Base-by-base conservation (phyloP, 2,113 vertebrate genomes). In the Xyrauchen texanus region DNA sequence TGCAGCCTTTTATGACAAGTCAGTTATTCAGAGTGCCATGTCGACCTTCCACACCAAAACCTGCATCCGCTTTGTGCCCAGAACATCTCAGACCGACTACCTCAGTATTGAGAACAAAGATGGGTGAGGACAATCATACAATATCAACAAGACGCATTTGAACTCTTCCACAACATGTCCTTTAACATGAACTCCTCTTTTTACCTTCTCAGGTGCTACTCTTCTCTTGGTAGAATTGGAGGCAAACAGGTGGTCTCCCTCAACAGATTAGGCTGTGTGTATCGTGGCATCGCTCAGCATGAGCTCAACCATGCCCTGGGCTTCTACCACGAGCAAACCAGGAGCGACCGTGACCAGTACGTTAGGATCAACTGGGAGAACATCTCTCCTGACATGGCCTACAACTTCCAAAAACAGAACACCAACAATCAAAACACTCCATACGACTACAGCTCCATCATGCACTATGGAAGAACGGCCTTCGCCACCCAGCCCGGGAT, bases 251-350 rank as follows among this genome's bases (percentile, higher is more conserved):
- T 60, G 15, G 5, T 90, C n/a, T 90, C 89, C 53, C 75, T 90
- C 51, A 57, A 52, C 4, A 72, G 1, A 8, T 0, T 2, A 0
- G 82, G 53, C 7, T 89, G 88, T 68, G 0, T 89, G 4, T 75
- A 74, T 67, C 46, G 55, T 4, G 82, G 82, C 6, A 51, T 89
- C 7, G 60, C 82, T 8, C 52, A 77, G 7, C 88, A 90, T 45
- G 87, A 90, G 65, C 49, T 90, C 49, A 69, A 79, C 11, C 87
- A 90, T n/a, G 77, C 86, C 0, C 72, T 90, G 42, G 89, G 88
- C n/a, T 88, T 89, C 64, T 78, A 89, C 72, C 86, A 89, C 8
- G 88, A 90, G 53, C 89, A 90, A 3, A 82, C 77, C 52, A 84
- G 89, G 69, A 83, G 67, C 11, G 86, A 90, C 80, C 78, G 88